Conservation (phyloP, 2,888 invertebrate genomes). For the Hipparchia sbordonii region DNA sequence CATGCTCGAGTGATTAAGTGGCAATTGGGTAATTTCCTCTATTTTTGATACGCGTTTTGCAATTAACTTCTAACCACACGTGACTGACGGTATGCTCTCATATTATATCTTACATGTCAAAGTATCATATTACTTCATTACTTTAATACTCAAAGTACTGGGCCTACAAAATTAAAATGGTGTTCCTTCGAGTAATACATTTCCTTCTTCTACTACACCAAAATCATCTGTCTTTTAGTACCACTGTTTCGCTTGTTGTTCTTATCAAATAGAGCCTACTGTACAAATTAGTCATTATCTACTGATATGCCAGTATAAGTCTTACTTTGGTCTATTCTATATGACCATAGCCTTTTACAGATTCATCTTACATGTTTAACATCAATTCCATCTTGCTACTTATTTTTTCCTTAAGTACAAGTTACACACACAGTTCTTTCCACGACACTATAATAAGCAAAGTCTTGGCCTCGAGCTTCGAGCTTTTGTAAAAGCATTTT, state of each 20-base stretch:
- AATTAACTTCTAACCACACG: constrained; percentile 8
- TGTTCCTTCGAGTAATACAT: no score
- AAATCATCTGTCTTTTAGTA: no score
- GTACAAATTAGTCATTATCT: neutral
- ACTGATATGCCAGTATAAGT: neutral
- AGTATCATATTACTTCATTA: neutral
- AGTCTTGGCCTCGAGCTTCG: neutral
- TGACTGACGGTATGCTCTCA: constrained; percentile 2
- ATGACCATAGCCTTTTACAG: neutral
- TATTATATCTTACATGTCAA: neutral
- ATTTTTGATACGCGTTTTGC: constrained; percentile 13
- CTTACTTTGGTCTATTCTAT: neutral
- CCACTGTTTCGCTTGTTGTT: no score
- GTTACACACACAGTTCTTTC: neutral
- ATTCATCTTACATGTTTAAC: neutral
- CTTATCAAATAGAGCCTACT: no score
- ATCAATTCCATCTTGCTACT: no score
- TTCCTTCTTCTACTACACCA: no score
- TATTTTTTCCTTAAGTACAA: neutral
- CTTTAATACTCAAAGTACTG: neutral
- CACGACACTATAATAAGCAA: neutral
- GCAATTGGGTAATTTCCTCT: constrained; percentile 25
- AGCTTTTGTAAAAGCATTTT: constrained; percentile 1
- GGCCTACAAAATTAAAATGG: no score
- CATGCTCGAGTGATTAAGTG: constrained; percentile 20